Base-by-base conservation (phyloP, 1,140 invertebrate genomes). In the Euura saliciscinereae region DNA sequence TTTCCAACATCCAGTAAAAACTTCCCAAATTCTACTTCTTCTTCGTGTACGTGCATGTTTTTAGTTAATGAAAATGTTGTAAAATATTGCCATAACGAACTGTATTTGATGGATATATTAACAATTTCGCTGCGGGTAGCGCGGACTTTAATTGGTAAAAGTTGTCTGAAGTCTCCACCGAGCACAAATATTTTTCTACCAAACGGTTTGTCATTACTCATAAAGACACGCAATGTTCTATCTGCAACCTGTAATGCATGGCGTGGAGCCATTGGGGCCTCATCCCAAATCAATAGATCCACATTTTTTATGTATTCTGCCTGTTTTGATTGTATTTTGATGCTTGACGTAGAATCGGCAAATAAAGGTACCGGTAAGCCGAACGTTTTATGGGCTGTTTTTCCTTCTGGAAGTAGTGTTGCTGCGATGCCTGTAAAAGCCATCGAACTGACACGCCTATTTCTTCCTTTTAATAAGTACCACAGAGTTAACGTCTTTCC, bases 311-410 rank as follows among this genome's bases (percentile, higher is more conserved):
- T 71, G 7, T 68, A 45, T 45, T 64, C 6, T 13, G 45, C 72
- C 70, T 71, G 44, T 71, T 51, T 59, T 45, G 75, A 73, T 69
- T 84, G 71, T 84, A 86, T 65, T 84, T 71, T 78, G n/a, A 77
- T 73, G 67, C 71, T 75, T 43, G 73, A 69, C 8, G 73, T 65
- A 4, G 78, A 75, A 69, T 74, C 73, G 65, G 72, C 65, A 78
- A 70, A 28, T 28, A 28, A 28, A 28, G 28, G 28, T 28, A 28
- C 28, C 28, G 28, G 28, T 28, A 28, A 28, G 46, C 73, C 67
- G 74, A 77, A 77, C 28, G 67, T 75, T 74, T 75, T 78, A 72
- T 78, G 77, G 66, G 74, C 44, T 69, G 77, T 78, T 71, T 76
- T 72, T 59, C 75, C 77, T 68, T 77, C 67, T 45, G 73, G 75